Conservation (phyloP, 1,140 invertebrate genomes). For the Trichomalopsis sarcophagae region DNA sequence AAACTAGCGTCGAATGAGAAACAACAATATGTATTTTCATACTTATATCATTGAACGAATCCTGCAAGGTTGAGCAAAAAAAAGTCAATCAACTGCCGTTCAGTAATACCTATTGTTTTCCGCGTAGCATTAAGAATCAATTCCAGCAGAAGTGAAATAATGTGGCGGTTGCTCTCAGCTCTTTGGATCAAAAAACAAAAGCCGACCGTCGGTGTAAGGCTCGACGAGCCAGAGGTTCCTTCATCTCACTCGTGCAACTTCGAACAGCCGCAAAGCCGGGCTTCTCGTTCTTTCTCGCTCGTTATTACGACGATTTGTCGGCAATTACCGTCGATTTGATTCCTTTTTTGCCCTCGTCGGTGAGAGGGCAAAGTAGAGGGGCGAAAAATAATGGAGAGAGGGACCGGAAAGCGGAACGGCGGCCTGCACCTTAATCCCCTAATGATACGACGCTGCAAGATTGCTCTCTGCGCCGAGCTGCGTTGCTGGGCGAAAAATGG, state of each 20-base stretch:
- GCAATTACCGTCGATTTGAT: slow-evolving; percentile 31
- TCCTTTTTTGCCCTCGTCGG: not conserved
- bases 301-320: slow-evolving; percentile 39
- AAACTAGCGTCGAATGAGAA: too few relatives aligned
- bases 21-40: too few relatives aligned
- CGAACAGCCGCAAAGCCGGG: not conserved
- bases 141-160: not conserved
- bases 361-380: slow-evolving; percentile 10
- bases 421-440: not conserved
- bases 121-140: not conserved
- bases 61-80: not conserved
- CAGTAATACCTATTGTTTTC: not conserved
- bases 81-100: not conserved
- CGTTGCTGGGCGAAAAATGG: not conserved
- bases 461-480: not conserved
- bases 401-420: not conserved
- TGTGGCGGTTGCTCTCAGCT: not conserved
- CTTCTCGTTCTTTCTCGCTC: not conserved
- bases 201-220: not conserved
- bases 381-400: slow-evolving; percentile 23
- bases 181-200: slow-evolving; percentile 29
- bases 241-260: not conserved
- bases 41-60: too few relatives aligned
- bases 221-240: not conserved
- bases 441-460: not conserved